Evolutionary conservation across 2,113 vertebrate genomes (phyloP).

Genomic region (Lycocorax pyrrhopterus): DNA sequence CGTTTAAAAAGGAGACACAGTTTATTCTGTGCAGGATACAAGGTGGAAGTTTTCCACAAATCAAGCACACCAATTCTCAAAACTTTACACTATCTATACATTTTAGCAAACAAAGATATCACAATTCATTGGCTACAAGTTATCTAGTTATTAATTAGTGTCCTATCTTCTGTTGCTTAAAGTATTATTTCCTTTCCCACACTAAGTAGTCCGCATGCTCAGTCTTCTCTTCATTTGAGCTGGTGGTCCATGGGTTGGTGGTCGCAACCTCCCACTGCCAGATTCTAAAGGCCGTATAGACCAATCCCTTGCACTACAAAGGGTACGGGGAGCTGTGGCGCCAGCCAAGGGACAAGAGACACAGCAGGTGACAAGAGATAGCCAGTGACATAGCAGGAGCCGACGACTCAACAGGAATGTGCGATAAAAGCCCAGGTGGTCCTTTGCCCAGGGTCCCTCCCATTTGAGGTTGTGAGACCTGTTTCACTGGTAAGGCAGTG

Average conservation of each 20-base stretch:
- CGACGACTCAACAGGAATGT: not conserved
- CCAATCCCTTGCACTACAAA: not conserved
- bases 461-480: not conserved
- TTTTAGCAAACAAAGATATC: not conserved
- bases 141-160: not conserved
- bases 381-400: not conserved
- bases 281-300: not conserved
- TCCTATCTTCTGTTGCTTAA: not conserved
- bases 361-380: not conserved
- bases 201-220: too few relatives aligned
- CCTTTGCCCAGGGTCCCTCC: not conserved
- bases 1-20: not conserved
- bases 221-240: not conserved
- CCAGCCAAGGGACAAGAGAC: not conserved
- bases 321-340: not conserved
- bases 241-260: not conserved
- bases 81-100: not conserved
- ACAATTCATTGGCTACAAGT: not conserved
- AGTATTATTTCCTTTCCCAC: not conserved
- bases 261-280: not conserved
- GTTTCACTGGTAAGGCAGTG: not conserved
- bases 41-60: not conserved
- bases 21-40: accelerated
- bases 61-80: not conserved
- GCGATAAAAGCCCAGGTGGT: too few relatives aligned